phyloP scores from a whole-genome alignment of 2,888 invertebrate genomes.

The Polylopha cassiicola region DNA sequence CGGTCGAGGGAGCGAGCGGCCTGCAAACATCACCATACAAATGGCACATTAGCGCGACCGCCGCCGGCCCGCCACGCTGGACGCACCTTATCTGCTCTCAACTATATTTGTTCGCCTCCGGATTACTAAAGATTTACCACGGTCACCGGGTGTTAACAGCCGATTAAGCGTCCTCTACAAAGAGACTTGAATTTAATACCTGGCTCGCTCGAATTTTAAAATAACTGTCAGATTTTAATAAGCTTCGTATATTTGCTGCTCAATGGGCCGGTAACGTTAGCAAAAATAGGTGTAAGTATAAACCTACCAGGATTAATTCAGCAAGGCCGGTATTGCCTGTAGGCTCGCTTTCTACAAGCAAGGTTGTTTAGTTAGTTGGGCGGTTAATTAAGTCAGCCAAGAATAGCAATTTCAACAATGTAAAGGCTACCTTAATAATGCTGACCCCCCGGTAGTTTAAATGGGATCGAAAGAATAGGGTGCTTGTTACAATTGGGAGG shows the following conservation, averaged over 20 bases:
- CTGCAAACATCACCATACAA: conserved; percentile 69
- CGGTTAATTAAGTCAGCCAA: conserved; percentile 1
- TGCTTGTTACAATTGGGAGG: conserved; percentile 29
- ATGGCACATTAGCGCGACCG: conserved; percentile 68
- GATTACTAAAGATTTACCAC: conserved; percentile 74
- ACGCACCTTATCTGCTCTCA: conserved; percentile 73
- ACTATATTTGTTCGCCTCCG: conserved; percentile 73
- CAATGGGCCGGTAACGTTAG: no score
- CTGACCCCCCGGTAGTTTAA: conserved; percentile 17
- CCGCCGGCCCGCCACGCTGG: conserved; percentile 42
- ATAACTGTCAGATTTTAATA: conserved; percentile 36
- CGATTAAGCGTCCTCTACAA: conserved; percentile 71
- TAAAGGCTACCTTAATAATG: conserved; percentile 3
- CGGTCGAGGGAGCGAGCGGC: conserved; percentile 29
- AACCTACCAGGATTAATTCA: no score
- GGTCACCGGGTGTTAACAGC: conserved; percentile 64
- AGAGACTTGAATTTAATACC: conserved; percentile 63
- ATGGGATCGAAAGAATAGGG: conserved; percentile 19
- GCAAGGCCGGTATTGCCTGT: no score
- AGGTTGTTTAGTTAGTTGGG: neutral
- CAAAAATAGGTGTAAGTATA: no score
- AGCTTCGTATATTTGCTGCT: conserved; percentile 26
- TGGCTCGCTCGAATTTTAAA: conserved; percentile 45
- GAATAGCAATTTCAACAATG: conserved; percentile 1
- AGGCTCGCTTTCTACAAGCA: no score